phyloP scores from a whole-genome alignment of 2,888 invertebrate genomes.

The Microctonus aethiopoides region DNA sequence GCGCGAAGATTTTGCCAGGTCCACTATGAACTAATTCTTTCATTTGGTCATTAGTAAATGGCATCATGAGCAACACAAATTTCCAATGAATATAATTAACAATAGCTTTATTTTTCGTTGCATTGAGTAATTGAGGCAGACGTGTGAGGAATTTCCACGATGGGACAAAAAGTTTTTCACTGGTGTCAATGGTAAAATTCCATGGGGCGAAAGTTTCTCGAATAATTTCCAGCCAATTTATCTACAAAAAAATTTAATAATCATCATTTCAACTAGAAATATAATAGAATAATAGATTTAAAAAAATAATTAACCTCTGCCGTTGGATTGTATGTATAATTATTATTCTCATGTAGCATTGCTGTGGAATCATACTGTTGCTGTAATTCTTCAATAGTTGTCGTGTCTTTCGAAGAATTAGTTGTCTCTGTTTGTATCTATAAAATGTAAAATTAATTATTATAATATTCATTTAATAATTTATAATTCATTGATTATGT shows the following conservation, averaged over 20 bases:
- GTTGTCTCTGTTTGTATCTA: not conserved
- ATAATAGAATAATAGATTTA: not conserved
- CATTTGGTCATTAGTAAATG: conserved; percentile 26
- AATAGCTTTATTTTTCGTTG: conserved; percentile 18
- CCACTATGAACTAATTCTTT: not conserved
- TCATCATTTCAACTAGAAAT: not conserved
- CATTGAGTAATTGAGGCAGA: conserved; percentile 9
- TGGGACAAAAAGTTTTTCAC: not conserved
- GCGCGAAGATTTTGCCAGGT: not conserved
- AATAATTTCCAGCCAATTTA: conserved; percentile 18
- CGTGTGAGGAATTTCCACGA: conserved; percentile 18
- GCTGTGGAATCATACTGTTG: not conserved
- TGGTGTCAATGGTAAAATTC: conserved; percentile 12
- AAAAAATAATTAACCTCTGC: not conserved
- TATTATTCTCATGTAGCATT: not conserved
- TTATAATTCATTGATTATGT: not conserved
- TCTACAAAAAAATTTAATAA: not conserved
- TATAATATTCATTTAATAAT: not conserved
- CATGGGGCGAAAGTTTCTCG: not conserved
- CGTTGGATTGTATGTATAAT: not conserved
- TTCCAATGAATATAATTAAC: conserved; percentile 39
- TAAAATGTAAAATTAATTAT: not conserved
- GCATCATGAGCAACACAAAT: conserved; percentile 24
- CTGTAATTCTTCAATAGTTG: not conserved
- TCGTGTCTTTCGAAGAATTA: not conserved